phyloP scores from a whole-genome alignment of 2,113 vertebrate genomes.

The Fregetta grallaria region DNA sequence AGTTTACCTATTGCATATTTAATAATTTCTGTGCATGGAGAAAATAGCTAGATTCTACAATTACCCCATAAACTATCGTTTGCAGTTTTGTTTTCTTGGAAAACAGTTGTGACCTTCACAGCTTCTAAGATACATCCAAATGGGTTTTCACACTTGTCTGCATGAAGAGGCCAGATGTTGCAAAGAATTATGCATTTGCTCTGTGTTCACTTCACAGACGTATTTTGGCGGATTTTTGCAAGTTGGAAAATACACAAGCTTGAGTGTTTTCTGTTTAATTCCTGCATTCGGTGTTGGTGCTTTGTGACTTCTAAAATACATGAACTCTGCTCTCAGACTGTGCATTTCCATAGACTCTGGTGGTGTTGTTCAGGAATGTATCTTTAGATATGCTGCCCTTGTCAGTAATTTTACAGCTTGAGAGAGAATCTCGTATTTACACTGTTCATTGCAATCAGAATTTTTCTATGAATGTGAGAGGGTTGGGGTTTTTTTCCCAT shows the following conservation, averaged over 20 bases:
- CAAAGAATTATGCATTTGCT: not conserved
- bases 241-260: not conserved
- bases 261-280: not conserved
- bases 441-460: not conserved
- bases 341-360: not conserved
- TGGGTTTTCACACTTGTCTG: not conserved
- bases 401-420: not conserved
- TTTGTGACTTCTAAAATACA: not conserved
- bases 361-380: not conserved
- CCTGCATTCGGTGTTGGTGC: not conserved
- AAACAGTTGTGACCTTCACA: not conserved
- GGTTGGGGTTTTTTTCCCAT: not conserved
- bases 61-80: not conserved
- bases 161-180: not conserved
- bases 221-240: not conserved
- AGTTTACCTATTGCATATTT: not conserved
- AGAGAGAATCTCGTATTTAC: not conserved
- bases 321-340: not conserved
- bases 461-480: not conserved
- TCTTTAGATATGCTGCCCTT: not conserved
- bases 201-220: not conserved
- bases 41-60: not conserved
- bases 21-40: not conserved
- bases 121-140: not conserved
- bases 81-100: not conserved